These are phyloP conservation scores for Lichenostomus cassidix DNA, from an alignment of 2,113 vertebrate genomes.

Conservation along the genomic window DNA sequence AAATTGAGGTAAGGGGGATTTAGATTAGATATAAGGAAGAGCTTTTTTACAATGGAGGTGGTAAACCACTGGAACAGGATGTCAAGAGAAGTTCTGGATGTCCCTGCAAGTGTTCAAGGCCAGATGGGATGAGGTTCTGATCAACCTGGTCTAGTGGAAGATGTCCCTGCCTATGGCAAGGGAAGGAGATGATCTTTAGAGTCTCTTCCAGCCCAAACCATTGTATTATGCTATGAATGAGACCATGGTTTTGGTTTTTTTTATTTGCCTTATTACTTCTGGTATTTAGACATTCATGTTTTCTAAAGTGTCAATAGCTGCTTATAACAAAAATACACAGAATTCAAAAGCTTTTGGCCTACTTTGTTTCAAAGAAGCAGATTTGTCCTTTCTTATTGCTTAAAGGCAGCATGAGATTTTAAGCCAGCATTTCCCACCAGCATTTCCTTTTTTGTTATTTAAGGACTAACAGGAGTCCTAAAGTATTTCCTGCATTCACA, in stretches of 20 bases:
- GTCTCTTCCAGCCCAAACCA: rapidly evolving
- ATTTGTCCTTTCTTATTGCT: background rate
- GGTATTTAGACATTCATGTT: background rate
- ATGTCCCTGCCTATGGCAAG: background rate
- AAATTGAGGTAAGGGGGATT: background rate
- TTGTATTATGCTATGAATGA: background rate
- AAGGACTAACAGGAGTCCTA: background rate
- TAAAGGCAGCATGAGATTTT: background rate
- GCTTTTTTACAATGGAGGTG: background rate
- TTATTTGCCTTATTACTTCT: background rate
- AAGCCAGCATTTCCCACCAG: background rate
- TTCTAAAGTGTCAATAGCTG: background rate
- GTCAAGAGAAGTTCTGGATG: background rate
- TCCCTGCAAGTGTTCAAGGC: background rate
- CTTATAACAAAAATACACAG: background rate
- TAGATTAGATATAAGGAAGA: background rate
- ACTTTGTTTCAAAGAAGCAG: background rate
- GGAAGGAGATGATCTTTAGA: background rate
- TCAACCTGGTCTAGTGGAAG: background rate
- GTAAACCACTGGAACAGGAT: background rate
- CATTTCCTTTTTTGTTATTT: background rate
- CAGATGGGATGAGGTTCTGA: background rate
- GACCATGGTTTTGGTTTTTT: background rate
- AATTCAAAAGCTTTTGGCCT: background rate
- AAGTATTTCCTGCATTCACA: conserved; percentile 33